phyloP scores from a whole-genome alignment of 2,888 invertebrate species.

The Calameuta pallipes region DNA sequence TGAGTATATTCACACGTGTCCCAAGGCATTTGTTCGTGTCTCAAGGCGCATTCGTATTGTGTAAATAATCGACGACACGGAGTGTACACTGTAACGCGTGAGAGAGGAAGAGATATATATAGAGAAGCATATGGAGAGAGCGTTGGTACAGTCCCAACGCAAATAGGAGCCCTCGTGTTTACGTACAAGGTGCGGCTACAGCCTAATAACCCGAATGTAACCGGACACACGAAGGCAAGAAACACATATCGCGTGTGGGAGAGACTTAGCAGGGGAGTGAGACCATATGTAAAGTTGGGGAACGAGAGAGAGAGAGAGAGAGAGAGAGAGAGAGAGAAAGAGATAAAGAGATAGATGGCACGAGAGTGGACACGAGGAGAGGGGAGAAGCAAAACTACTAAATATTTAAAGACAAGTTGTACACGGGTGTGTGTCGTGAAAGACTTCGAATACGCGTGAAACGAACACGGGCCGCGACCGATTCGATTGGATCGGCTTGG shows the following conservation, averaged over 20 bases:
- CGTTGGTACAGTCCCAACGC: neutral
- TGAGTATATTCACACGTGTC: neutral
- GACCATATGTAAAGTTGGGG: slow-evolving; percentile 14
- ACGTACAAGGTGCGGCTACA: slow-evolving; percentile 45
- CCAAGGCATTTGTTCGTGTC: neutral
- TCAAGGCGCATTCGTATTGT: slow-evolving; percentile 18
- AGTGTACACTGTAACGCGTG: neutral
- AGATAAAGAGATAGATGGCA: slow-evolving; percentile 10
- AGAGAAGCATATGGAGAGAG: neutral
- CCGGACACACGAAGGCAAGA: slow-evolving; percentile 40
- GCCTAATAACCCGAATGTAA: slow-evolving; percentile 54
- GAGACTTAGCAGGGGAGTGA: slow-evolving; percentile 22
- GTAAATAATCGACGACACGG: slow-evolving; percentile 19
- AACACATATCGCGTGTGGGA: slow-evolving; percentile 5
- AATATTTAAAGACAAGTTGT: slow-evolving; percentile 4
- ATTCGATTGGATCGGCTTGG: slow-evolving; percentile 7
- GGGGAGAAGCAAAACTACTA: slow-evolving; percentile 4
- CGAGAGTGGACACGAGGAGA: neutral
- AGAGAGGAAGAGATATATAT: neutral
- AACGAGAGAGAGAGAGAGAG: slow-evolving; percentile 24
- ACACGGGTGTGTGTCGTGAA: neutral
- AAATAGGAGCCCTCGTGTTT: slow-evolving; percentile 19
- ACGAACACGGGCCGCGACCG: slow-evolving; percentile 5
- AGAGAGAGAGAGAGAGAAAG: slow-evolving; percentile 23
- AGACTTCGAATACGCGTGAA: neutral